phyloP scores from a whole-genome alignment of 2,888 invertebrate genomes.

The Tetheella fluctuosa region DNA sequence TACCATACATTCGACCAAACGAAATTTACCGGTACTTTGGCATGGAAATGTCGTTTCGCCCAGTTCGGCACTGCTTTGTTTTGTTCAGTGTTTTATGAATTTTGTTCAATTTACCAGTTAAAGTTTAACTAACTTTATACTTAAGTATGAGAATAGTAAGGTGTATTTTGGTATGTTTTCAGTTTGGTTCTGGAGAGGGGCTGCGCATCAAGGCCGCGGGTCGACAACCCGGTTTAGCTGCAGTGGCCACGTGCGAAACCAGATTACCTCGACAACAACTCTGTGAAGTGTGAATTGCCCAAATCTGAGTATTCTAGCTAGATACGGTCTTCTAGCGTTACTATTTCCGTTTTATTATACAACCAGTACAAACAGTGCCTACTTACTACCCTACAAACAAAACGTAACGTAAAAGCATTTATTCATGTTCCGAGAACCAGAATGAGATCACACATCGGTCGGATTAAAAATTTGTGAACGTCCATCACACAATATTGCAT shows the following conservation, averaged over 20 bases:
- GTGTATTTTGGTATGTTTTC: conserved; percentile 23
- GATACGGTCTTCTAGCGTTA: conserved; percentile 1
- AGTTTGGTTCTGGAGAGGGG: conserved; percentile 45
- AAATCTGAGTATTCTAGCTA: conserved; percentile 19
- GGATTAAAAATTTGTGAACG: not conserved
- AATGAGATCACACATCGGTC: not conserved
- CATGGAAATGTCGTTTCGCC: not conserved
- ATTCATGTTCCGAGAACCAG: too few relatives aligned
- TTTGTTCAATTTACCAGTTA: not conserved
- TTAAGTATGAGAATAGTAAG: not conserved
- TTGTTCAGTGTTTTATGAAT: not conserved
- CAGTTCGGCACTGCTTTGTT: not conserved
- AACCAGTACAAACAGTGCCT: too few relatives aligned
- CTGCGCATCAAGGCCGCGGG: conserved; percentile 73
- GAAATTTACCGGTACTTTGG: not conserved
- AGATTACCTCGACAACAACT: conserved; percentile 65
- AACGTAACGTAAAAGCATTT: not conserved
- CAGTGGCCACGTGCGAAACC: conserved; percentile 73
- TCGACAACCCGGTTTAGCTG: conserved; percentile 71
- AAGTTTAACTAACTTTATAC: too few relatives aligned
- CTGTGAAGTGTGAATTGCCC: conserved; percentile 26
- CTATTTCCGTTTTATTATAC: not conserved
- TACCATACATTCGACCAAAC: not conserved
- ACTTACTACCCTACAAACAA: not conserved
- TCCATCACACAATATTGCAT: not conserved